phyloP scores from a whole-genome alignment of 2,797 vertebrate genomes.

The Poecilia wingei region DNA sequence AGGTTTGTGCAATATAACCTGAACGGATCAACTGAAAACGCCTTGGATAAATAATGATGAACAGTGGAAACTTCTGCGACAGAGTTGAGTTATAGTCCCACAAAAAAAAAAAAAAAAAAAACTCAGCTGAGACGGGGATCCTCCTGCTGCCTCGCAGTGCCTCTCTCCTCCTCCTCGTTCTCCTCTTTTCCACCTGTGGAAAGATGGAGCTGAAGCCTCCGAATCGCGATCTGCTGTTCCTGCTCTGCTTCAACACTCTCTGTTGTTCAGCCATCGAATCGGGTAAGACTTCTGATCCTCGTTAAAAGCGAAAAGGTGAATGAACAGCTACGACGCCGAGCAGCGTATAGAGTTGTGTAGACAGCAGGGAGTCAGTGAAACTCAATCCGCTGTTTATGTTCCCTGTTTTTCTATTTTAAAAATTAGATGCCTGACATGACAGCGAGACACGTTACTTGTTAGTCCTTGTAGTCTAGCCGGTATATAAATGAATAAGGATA shows the following conservation, averaged over 20 bases:
- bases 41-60: not conserved
- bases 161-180: not conserved
- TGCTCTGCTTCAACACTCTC: slow-evolving; percentile 51
- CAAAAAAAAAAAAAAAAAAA: not conserved
- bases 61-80: not conserved
- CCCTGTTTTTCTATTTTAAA: not conserved
- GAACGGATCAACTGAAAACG: not conserved
- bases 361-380: not conserved
- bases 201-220: slow-evolving; percentile 59
- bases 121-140: not conserved
- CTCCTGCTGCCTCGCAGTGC: not conserved
- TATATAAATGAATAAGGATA: not conserved
- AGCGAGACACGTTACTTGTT: not conserved
- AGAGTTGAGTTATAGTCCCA: not conserved
- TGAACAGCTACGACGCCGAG: not conserved
- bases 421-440: not conserved
- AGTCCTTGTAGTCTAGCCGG: not conserved
- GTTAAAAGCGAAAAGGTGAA: not conserved
- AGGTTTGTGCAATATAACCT: not conserved
- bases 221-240: slow-evolving; percentile 55
- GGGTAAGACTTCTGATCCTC: slow-evolving; percentile 62
- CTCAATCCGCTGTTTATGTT: not conserved
- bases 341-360: not conserved
- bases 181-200: not conserved
- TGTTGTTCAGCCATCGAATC: slow-evolving; percentile 76